Conservation (phyloP, 2,113 vertebrate species). For the Spilogale gracilis region DNA sequence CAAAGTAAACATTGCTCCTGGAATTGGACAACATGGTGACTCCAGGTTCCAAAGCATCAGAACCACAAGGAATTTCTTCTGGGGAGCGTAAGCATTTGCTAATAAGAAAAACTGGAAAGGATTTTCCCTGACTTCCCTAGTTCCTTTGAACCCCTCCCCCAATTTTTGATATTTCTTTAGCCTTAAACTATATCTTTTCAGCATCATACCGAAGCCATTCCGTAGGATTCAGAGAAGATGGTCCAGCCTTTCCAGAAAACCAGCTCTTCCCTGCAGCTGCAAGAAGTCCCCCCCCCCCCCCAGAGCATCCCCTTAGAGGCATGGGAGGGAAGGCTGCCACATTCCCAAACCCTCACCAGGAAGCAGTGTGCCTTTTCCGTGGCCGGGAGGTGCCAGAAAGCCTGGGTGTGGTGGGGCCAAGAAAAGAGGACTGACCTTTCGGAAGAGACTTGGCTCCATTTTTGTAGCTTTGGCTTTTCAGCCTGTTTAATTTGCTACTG, state of each 20-base stretch:
- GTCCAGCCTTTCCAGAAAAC: conserved; percentile 41
- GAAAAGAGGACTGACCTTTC: background rate
- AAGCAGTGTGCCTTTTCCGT: background rate
- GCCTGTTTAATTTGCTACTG: background rate
- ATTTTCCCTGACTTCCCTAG: background rate
- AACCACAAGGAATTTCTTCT: background rate
- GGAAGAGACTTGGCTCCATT: background rate
- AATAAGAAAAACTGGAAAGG: background rate
- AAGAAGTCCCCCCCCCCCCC: background rate
- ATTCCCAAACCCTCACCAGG: background rate
- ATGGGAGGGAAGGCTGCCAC: background rate
- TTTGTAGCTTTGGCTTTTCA: background rate
- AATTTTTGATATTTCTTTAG: background rate
- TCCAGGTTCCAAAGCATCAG: background rate
- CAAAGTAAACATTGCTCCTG: too few species aligned
- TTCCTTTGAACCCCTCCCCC: background rate
- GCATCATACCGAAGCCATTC: background rate
- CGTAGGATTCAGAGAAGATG: background rate
- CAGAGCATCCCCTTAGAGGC: background rate
- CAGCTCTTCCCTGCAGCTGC: conserved; percentile 14
- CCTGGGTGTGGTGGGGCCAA: background rate
- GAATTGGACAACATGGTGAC: accelerated
- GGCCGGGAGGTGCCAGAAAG: background rate
- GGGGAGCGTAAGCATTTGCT: background rate
- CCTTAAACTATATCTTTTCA: background rate